A percentile compares a stretch with the other conserved stretches of the same genome.
These are phyloP conservation scores for Enchytraeus crypticus DNA, from an alignment of 2,888 invertebrate species.

Conservation along the genomic window DNA sequence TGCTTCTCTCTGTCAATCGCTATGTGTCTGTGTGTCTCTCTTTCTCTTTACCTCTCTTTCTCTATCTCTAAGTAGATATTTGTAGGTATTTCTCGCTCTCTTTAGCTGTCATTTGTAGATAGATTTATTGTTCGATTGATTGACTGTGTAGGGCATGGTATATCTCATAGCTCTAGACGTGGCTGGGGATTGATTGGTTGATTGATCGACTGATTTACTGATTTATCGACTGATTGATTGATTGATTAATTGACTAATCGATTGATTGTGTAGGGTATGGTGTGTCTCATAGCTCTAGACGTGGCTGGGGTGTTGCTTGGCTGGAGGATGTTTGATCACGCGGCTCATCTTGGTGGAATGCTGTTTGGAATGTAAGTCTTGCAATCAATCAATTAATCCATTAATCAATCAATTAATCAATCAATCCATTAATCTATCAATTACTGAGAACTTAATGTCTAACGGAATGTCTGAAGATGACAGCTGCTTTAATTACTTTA, in stretches of 20 bases:
- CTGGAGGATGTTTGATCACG: constrained; percentile 92
- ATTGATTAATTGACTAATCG: too few relatives aligned
- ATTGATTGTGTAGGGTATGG: constrained; percentile 79
- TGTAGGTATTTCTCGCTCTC: not conserved
- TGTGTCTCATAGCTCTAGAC: constrained; percentile 76
- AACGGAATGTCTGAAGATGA: too few relatives aligned
- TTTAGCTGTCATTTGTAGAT: too few relatives aligned
- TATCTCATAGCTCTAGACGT: constrained; percentile 74
- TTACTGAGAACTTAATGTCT: not conserved
- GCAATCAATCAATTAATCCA: not conserved
- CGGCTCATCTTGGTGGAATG: constrained; percentile 93
- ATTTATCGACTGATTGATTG: too few relatives aligned
- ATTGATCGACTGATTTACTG: too few relatives aligned
- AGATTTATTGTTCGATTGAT: too few relatives aligned
- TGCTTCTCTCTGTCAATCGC: not conserved
- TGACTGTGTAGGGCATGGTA: constrained; percentile 78
- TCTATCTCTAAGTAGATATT: not conserved
- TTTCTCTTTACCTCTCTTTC: not conserved
- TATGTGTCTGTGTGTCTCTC: too few relatives aligned
- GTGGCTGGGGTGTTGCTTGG: constrained; percentile 70
- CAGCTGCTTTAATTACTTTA: not conserved
- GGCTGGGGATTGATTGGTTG: constrained; percentile 58
- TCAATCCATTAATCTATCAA: not conserved
- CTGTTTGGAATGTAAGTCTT: constrained; percentile 65
- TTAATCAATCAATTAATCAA: not conserved